Evolutionary conservation across 2,888 invertebrate genomes (phyloP), one percentile per base, ranked within the genome.

Genomic region (Desoria tigrina): DNA sequence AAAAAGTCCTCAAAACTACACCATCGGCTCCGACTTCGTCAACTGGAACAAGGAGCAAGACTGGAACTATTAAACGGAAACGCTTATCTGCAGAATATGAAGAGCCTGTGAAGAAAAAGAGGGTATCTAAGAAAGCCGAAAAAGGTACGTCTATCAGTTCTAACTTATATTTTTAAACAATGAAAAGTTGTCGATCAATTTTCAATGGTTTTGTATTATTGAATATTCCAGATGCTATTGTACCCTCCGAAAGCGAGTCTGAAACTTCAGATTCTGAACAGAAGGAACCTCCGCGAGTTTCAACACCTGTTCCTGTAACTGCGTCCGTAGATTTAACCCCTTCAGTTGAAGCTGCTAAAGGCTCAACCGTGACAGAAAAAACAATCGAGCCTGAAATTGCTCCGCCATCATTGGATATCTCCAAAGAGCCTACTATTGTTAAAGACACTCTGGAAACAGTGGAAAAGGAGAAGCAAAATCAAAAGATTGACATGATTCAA

Each of bases 401-500:
- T 24, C 24, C 23, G 4, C 7, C 14, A 16, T 23, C 21, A 9
- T 24, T 7, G 7, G 16, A 6, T 9, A 21, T 21, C 4, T 6
- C 11, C 2, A 51, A 51, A 24, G 51, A 51, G 14, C 11, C 23
- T 26, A 21, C 23, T 7, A 21, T 18, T 51, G 26, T 26, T 4
- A 14, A 51, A 26, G 3, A 6, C 4, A 16, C n/a, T 45, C 6
- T n/a, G 7, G 51, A 51, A 23, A 24, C 51, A 3, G 51, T 51
- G 16, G 26, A 37, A 7, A 55, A 37, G n/a, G 49, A 61, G 49
- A 61, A 63, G 26, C 55, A 64, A 42, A 37, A 56, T 42, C 65
- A 63, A 37, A 66, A 61, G 16, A 24, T 32, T 18, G 71, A 92
- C 80, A 83, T 92, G 26, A 90, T 89, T 80, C 90, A 91, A 81